A percentile compares a stretch with the other conserved stretches of the same genome.
These are phyloP conservation scores for Pungitius pungitius DNA, from an alignment of 2,113 vertebrate genomes.

Conservation along the genomic window DNA sequence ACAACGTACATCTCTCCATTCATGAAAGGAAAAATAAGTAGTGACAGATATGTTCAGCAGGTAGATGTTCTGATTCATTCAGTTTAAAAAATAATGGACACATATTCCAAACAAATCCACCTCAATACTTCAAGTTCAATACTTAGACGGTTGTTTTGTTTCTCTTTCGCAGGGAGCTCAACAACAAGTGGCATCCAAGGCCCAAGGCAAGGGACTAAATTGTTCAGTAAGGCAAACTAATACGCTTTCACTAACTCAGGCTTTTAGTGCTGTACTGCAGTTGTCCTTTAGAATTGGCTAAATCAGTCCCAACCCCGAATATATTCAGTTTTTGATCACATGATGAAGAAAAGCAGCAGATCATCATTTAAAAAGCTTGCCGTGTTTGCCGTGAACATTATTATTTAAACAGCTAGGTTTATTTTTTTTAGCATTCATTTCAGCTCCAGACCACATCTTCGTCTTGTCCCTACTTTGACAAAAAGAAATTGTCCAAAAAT, in stretches of 20 bases:
- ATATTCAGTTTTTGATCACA: neutral
- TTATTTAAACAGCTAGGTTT: neutral
- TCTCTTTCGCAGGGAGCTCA: slow-evolving; percentile 81
- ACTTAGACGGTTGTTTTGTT: neutral
- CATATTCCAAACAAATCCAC: neutral
- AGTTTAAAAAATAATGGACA: neutral
- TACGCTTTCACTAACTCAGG: slow-evolving; percentile 67
- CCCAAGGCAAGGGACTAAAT: slow-evolving; percentile 90
- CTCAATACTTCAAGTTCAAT: neutral
- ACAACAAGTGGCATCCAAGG: slow-evolving; percentile 84
- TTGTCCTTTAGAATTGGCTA: neutral
- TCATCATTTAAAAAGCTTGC: neutral
- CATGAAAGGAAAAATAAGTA: neutral
- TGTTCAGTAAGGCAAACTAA: slow-evolving; percentile 89
- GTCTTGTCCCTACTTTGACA: neutral
- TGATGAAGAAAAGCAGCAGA: neutral
- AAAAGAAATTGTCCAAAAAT: neutral
- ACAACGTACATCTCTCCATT: neutral
- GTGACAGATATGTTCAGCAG: neutral
- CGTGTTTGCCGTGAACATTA: neutral
- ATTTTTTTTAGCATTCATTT: neutral
- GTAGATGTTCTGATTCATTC: neutral
- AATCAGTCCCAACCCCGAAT: neutral
- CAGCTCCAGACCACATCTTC: neutral
- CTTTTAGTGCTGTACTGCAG: slow-evolving; percentile 28